Percentiles rank a stretch among this genome's conserved stretches.
These are phyloP conservation scores for Dolomedes plantarius DNA, from an alignment of 2,888 invertebrate genomes.

Conservation along the genomic window DNA sequence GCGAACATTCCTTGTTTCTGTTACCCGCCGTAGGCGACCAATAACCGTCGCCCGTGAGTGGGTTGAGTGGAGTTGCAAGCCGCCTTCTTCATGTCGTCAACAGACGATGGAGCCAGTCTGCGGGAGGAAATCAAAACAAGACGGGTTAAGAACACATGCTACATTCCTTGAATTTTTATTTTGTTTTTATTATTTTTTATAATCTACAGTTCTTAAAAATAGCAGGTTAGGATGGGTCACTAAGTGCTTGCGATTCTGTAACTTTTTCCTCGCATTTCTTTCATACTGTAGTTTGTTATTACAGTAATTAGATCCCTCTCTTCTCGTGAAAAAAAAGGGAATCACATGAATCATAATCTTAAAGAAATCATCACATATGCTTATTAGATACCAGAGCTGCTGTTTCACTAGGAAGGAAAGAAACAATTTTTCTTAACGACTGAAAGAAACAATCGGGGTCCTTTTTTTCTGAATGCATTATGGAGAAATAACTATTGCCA, in stretches of 20 bases:
- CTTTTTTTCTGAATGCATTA: too few relatives aligned
- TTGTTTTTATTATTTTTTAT: constrained; percentile 18
- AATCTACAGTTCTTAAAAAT: constrained; percentile 9
- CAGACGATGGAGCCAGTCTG: constrained; percentile 54
- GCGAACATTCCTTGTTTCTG: constrained; percentile 51
- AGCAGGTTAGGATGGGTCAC: constrained; percentile 24
- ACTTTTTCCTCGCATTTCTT: not conserved
- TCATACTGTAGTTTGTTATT: not conserved
- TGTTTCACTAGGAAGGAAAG: not conserved
- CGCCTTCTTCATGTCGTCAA: constrained; percentile 48
- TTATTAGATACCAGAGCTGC: not conserved
- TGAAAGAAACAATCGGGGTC: not conserved
- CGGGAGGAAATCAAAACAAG: constrained; percentile 50
- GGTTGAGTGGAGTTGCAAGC: constrained; percentile 64
- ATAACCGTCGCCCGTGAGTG: constrained; percentile 56
- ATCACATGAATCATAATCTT: not conserved
- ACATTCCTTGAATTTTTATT: constrained; percentile 16
- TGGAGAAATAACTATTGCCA: too few relatives aligned
- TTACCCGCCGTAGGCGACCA: constrained; percentile 60
- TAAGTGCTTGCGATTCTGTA: not conserved
- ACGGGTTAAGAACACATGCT: constrained; percentile 34
- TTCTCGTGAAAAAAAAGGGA: not conserved
- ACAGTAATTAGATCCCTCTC: not conserved
- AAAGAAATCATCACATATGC: not conserved
- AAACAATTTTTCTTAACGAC: too few relatives aligned